Conservation (phyloP, 2,888 invertebrate genomes). For the Cantharis rustica region DNA sequence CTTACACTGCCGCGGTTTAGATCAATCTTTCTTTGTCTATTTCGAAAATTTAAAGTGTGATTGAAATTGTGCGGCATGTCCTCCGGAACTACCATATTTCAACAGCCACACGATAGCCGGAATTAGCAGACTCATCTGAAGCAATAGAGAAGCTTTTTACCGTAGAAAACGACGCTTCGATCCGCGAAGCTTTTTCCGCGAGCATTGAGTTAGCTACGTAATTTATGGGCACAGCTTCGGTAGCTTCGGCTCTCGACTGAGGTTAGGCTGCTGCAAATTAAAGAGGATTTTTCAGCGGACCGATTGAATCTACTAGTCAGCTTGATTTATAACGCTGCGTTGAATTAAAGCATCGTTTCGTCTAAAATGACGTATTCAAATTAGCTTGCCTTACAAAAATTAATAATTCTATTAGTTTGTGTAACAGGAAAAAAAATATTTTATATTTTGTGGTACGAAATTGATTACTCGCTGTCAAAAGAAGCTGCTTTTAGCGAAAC, state of each 20-base stretch:
- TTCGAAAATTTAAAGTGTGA: slow-evolving; percentile 10
- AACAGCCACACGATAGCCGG: slow-evolving; percentile 25
- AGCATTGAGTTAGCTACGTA: slow-evolving; percentile 41
- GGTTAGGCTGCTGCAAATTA: slow-evolving; percentile 54
- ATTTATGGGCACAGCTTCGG: slow-evolving; percentile 50
- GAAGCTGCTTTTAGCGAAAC: slow-evolving; percentile 5
- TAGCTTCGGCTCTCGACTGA: slow-evolving; percentile 47
- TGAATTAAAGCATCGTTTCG: slow-evolving; percentile 25
- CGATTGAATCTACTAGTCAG: slow-evolving; percentile 53
- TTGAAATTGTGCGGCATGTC: slow-evolving; percentile 17
- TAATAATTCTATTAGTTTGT: slow-evolving; percentile 5
- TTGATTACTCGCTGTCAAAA: slow-evolving; percentile 14
- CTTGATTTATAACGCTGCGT: slow-evolving; percentile 47
- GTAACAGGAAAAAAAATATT: not conserved
- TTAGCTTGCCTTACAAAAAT: slow-evolving; percentile 2
- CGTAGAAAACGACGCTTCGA: slow-evolving; percentile 31
- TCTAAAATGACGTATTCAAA: slow-evolving; percentile 14
- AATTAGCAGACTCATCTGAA: slow-evolving; percentile 28
- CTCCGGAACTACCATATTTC: slow-evolving; percentile 25
- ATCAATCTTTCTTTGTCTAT: slow-evolving; percentile 24
- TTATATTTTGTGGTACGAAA: not conserved
- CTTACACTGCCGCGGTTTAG: slow-evolving; percentile 9
- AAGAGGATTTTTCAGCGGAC: slow-evolving; percentile 54
- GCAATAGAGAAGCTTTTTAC: slow-evolving; percentile 23
- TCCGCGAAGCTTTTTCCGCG: slow-evolving; percentile 32